phyloP scores from a whole-genome alignment of 2,888 invertebrate species.

The Stenichneumon culpator region DNA sequence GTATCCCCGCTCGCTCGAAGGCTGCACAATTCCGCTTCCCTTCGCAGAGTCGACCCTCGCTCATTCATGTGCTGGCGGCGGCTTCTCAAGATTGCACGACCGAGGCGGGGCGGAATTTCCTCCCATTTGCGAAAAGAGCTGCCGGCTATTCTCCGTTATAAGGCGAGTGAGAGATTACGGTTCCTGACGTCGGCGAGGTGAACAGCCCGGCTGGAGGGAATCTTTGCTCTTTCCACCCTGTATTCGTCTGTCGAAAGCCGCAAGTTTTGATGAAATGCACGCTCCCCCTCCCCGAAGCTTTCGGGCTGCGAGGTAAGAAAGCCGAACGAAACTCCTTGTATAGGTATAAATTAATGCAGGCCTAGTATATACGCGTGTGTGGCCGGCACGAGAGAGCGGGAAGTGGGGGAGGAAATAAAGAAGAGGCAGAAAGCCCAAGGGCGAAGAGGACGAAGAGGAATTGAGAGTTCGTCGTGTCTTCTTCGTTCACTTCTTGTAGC shows the following conservation, averaged over 20 bases:
- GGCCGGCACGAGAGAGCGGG: not conserved
- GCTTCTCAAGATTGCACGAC: constrained; percentile 1
- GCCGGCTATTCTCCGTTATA: constrained; percentile 15
- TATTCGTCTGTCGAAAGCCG: constrained; percentile 65
- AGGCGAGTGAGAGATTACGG: constrained; percentile 14
- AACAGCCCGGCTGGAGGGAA: not conserved
- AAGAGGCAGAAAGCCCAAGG: constrained; percentile 17
- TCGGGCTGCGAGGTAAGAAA: constrained; percentile 55
- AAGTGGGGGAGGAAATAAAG: constrained; percentile 43
- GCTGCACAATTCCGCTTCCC: not conserved
- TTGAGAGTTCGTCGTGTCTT: constrained; percentile 37
- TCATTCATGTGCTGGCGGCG: constrained; percentile 38
- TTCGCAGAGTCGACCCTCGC: constrained; percentile 23
- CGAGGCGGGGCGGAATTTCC: not conserved
- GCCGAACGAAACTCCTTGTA: constrained; percentile 53
- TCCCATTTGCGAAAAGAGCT: constrained; percentile 40
- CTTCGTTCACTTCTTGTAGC: constrained; percentile 37
- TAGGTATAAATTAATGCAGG: constrained; percentile 20
- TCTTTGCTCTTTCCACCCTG: constrained; percentile 32
- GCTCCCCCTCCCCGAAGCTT: constrained; percentile 15
- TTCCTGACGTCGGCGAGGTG: constrained; percentile 1
- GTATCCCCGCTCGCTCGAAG: not conserved
- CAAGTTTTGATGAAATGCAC: constrained; percentile 80
- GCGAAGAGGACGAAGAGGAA: constrained; percentile 23
- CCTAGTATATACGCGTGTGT: not conserved